Evolutionary conservation across 2,797 vertebrate species (phyloP), one percentile per base, ranked within the genome.

Genomic region (Protonibea diacanthus): DNA sequence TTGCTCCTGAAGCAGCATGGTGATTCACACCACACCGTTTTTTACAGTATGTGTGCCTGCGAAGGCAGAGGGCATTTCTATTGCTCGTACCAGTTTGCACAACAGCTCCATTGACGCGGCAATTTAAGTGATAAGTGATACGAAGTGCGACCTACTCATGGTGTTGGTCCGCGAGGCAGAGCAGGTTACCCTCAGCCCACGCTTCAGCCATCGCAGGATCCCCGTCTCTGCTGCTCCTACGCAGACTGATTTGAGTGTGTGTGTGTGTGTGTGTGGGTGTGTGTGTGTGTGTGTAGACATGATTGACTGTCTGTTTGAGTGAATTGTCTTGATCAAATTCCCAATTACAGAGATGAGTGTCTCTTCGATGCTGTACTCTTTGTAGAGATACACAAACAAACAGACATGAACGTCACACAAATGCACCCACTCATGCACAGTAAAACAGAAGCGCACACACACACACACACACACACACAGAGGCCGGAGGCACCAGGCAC

Each of bases 281-380:
- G 42, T 9, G 53, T 77, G 56, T 58, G 55, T 49, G 62, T 65
- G 29, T 60, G 23, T 42, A 2, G 15, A 71, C 45, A 67, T 82
- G 78, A 82, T 47, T 58, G 67, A 84, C 64, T 72, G 76, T 47
- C 38, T 51, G 70, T 87, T 68, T 56, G 40, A 78, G 74, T 68
- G 79, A 64, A 73, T 83, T 88, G 82, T 89, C 76, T 84, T 81
- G 60, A 86, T 91, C 85, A 89, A 76, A 90, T 84, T 90, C 78
- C 74, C 68, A 81, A 82, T 87, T 82, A 88, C 71, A 83, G 65
- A 82, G 74, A 84, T 40, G 48, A 85, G 81, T 76, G 82, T 85
- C 87, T 85, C 80, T 81, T 78, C 68, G 86, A 47, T 38, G 58
- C 72, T 44, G 62, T 9, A 18, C 61, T 87, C 73, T 86, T 66